phyloP scores from a whole-genome alignment of 1,140 invertebrate species.

The Trichogramma pretiosum region DNA sequence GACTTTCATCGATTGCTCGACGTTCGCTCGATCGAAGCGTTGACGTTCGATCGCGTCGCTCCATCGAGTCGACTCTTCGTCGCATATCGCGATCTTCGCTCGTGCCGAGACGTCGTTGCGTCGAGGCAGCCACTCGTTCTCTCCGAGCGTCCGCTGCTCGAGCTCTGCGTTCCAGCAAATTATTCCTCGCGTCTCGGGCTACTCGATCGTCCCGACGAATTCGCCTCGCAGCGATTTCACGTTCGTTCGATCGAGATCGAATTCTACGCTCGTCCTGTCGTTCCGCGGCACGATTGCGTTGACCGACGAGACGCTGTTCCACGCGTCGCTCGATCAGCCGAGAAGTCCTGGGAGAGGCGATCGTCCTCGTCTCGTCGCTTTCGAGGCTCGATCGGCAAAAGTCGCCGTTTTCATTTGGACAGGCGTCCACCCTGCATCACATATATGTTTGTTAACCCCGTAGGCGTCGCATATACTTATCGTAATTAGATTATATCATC shows the following conservation, averaged over 20 bases:
- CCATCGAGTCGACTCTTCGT: neutral
- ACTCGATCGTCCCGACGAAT: neutral
- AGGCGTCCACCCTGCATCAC: slow-evolving; percentile 32
- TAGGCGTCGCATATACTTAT: neutral
- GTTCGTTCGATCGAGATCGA: neutral
- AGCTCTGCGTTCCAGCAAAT: neutral
- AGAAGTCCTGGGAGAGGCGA: neutral
- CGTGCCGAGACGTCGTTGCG: neutral
- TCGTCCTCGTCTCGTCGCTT: neutral
- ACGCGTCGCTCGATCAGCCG: slow-evolving; percentile 1
- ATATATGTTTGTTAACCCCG: neutral
- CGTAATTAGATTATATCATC: too few species aligned
- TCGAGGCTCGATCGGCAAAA: slow-evolving; percentile 11
- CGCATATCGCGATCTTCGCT: neutral
- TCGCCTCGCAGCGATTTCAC: neutral
- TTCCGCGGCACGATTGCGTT: neutral
- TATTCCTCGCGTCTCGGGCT: neutral
- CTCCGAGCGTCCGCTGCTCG: neutral
- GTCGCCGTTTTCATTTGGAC: slow-evolving; percentile 25
- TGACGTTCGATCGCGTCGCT: neutral
- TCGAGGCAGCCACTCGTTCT: neutral
- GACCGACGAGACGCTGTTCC: neutral
- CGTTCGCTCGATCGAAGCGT: neutral
- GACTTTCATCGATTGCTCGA: neutral
- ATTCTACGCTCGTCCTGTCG: neutral